These are phyloP conservation scores for Himantopus leucocephalus DNA, from an alignment of 2,113 vertebrate genomes.

Conservation along the genomic window DNA sequence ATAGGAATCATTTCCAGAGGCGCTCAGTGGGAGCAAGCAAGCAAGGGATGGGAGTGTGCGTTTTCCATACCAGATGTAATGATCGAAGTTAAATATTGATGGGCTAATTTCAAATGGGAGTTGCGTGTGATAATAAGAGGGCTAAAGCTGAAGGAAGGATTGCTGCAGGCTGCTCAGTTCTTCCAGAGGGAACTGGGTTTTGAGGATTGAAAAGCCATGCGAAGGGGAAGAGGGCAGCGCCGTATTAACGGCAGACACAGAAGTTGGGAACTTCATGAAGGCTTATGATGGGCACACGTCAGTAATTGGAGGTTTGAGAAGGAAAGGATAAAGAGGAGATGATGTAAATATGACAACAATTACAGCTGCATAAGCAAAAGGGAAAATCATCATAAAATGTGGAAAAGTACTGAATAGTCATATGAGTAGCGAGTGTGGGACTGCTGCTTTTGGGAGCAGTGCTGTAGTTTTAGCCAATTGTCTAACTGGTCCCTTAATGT, in stretches of 20 bases:
- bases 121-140: neutral
- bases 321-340: neutral
- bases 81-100: slow-evolving; percentile 52
- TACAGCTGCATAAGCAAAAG: neutral
- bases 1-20: neutral
- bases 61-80: neutral
- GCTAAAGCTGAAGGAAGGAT: neutral
- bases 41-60: neutral
- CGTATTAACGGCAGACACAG: neutral
- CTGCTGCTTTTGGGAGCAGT: neutral
- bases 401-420: neutral
- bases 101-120: slow-evolving; percentile 17
- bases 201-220: neutral
- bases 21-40: neutral
- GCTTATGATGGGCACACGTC: neutral
- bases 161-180: neutral
- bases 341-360: neutral
- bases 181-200: neutral
- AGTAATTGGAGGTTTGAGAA: neutral
- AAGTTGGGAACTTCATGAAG: neutral
- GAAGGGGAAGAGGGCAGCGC: neutral
- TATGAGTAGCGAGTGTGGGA: neutral
- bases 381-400: neutral
- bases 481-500: neutral
- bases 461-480: neutral